A percentile compares a stretch with the other conserved stretches of the same genome.
phyloP scores from a whole-genome alignment of 2,888 invertebrate genomes.

The Leptopilina drosophilae region DNA sequence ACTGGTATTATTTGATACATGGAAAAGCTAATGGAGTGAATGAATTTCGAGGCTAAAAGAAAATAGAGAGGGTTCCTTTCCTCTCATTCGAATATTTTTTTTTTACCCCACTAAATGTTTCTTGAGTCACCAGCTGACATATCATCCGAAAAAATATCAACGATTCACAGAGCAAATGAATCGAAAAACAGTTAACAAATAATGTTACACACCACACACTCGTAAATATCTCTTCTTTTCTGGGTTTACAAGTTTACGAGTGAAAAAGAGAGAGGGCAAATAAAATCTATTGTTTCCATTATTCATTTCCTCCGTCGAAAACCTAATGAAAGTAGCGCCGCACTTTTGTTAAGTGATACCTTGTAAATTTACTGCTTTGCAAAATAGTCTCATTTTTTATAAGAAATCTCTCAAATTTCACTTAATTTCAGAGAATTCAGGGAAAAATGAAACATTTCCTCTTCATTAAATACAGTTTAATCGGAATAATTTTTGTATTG shows the following conservation, averaged over 20 bases:
- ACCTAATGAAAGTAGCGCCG: neutral
- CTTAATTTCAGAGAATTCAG: no score
- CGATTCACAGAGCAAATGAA: neutral
- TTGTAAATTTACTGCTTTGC: neutral
- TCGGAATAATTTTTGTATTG: no score
- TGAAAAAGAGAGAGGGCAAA: no score
- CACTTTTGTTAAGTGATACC: neutral
- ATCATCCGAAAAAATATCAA: slow-evolving; percentile 25
- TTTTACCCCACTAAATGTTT: neutral
- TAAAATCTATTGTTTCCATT: neutral
- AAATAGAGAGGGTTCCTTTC: slow-evolving; percentile 5
- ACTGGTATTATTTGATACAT: neutral
- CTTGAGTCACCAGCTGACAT: slow-evolving; percentile 14
- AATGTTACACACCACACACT: neutral
- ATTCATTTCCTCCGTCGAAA: neutral
- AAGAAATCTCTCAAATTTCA: no score
- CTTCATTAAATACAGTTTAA: no score
- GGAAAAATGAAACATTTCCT: no score
- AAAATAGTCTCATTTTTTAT: no score
- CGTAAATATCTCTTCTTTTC: neutral
- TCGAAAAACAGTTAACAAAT: slow-evolving; percentile 18
- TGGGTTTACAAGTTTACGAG: neutral
- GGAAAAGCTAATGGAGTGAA: slow-evolving; percentile 6
- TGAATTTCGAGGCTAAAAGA: slow-evolving; percentile 3
- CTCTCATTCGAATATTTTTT: neutral